These are phyloP conservation scores for Danio aesculapii DNA, from an alignment of 2,797 vertebrate species.

Conservation along the genomic window DNA sequence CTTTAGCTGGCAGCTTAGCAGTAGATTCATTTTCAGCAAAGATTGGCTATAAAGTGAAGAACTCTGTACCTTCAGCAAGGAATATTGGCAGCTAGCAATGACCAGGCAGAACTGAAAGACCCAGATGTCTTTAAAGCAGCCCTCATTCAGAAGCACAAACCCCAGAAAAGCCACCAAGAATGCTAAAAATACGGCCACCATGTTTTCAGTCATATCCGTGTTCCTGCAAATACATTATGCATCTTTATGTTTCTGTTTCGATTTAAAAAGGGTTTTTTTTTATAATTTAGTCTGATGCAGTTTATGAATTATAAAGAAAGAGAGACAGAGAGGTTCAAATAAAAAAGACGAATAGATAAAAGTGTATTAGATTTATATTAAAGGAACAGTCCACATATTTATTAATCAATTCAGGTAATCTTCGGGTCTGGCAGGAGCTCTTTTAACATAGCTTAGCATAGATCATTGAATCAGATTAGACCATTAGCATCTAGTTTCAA, in stretches of 20 bases:
- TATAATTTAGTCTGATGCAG: no score
- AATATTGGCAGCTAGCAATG: conserved; percentile 98
- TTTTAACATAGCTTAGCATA: no score
- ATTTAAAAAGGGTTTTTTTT: not conserved
- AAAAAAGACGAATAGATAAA: no score
- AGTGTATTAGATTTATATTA: no score
- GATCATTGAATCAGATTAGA: no score
- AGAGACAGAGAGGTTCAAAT: no score
- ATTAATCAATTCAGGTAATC: no score
- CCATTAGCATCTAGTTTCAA: no score
- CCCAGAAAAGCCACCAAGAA: conserved; percentile 93
- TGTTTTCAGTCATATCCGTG: conserved; percentile 89
- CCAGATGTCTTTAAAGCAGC: conserved; percentile 96
- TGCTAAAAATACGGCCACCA: conserved; percentile 87
- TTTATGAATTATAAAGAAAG: no score
- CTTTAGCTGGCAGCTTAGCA: not conserved
- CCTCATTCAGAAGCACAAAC: conserved; percentile 91
- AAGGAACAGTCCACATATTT: no score
- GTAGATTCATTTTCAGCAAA: not conserved
- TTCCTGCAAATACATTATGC: conserved; percentile 78
- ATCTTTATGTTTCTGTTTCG: not conserved
- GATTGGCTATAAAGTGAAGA: not conserved
- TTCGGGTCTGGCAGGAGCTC: no score
- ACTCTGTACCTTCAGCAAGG: conserved; percentile 90
- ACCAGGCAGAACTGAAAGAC: conserved; percentile 94